Evolutionary conservation across 2,888 invertebrate species (phyloP), one percentile per base, ranked within the genome.

Genomic region (Pyrgus malvae): DNA sequence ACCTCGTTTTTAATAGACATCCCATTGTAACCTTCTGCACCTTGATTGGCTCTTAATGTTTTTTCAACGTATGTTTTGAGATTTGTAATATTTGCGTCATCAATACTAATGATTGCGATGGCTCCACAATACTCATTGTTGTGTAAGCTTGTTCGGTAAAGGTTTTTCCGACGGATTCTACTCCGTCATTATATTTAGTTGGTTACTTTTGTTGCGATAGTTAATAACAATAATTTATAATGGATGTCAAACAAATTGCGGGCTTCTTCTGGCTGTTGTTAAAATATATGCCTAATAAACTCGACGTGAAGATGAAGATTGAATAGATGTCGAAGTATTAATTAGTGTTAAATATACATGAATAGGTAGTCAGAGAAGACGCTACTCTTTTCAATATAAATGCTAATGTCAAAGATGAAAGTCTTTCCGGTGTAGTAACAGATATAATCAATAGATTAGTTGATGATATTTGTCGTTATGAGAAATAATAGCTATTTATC

Each of bases 181-280:
- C 88, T 79, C 67, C 80, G 89, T 89, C 89, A 89, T 88, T 83
- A 76, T 73, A 80, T 88, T 89, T 89, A 89, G 89, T 89, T 89
- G 80, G 89, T 63, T 58, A 60, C 64, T 75, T 77, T 65, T 66
- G 74, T 76, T 72, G 74, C 69, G 74, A 69, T 68, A 66, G 72
- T 78, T 72, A 67, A 68, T 74, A 78, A 80, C 83, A 85, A 84
- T 84, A 73, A 80, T 64, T 73, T 72, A 73, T 72, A 76, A 73
- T 65, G 69, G 65, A 65, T 73, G 69, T 70, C 65, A 68, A 68
- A 68, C 64, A 69, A 69, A 68, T 68, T 63, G 62, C 60, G 53
- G 58, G 44, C n/a, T 33, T 49, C 48, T 45, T 59, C 53, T 57
- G 60, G 55, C 62, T 61, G 60, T 66, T 64, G 66, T 64, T 63